Conservation (phyloP, 2,113 vertebrate species). For the Indicator indicator region DNA sequence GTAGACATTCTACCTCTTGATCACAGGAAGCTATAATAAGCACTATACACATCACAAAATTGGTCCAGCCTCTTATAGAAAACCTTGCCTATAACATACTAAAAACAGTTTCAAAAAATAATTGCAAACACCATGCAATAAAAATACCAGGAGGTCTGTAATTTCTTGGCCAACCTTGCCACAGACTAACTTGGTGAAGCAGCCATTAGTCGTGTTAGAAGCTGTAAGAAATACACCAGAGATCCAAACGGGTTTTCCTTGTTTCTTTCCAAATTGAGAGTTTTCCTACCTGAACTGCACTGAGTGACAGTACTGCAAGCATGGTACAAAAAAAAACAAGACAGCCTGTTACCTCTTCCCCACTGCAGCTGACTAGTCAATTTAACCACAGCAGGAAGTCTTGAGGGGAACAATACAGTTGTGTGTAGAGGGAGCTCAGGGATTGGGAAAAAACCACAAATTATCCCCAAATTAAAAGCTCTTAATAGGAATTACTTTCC, state of each 20-base stretch:
- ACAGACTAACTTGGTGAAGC: background rate
- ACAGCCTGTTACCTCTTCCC: background rate
- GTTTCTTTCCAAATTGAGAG: background rate
- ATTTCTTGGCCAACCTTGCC: background rate
- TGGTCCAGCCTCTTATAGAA: background rate
- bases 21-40: background rate
- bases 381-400: background rate
- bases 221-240: background rate
- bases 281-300: background rate
- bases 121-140: background rate
- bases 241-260: background rate
- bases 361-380: background rate
- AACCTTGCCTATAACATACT: background rate
- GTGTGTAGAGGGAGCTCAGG: background rate
- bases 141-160: background rate
- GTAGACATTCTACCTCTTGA: background rate
- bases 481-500: background rate
- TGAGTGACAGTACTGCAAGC: background rate
- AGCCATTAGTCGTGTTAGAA: background rate
- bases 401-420: background rate
- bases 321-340: background rate
- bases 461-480: background rate
- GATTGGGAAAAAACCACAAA: background rate
- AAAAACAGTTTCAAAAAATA: background rate
- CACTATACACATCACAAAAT: background rate